Evolutionary conservation across 2,888 invertebrate species (phyloP).

Genomic region (Leptinotarsa tumamoca): DNA sequence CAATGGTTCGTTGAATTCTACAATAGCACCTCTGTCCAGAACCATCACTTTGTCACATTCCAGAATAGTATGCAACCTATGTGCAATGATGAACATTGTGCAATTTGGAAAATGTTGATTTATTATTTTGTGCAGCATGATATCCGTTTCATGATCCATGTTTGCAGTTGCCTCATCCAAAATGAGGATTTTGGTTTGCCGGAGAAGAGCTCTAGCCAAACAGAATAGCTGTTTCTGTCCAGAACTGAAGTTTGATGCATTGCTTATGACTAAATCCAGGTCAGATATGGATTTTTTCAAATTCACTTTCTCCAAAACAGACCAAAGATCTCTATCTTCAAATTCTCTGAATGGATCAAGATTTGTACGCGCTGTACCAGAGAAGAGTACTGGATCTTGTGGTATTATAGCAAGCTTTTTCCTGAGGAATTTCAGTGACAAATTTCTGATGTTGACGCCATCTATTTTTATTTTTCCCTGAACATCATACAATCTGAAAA

Average conservation of each 20-base stretch:
- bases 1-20: slow-evolving; percentile 54
- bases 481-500: slow-evolving; percentile 83
- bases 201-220: slow-evolving; percentile 69
- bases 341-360: slow-evolving; percentile 87
- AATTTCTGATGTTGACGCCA: slow-evolving; percentile 74
- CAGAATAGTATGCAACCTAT: slow-evolving; percentile 67
- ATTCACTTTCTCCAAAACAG: slow-evolving; percentile 77
- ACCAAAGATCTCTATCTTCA: slow-evolving; percentile 84
- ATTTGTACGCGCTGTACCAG: slow-evolving; percentile 86
- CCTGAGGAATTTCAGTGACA: slow-evolving; percentile 80
- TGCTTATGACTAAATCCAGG: slow-evolving; percentile 65
- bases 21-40: slow-evolving; percentile 67
- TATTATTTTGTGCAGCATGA: slow-evolving; percentile 68
- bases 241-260: slow-evolving; percentile 64
- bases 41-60: slow-evolving; percentile 68
- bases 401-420: slow-evolving; percentile 85
- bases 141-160: slow-evolving; percentile 68
- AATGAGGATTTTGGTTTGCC: slow-evolving; percentile 67
- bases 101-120: slow-evolving; percentile 68
- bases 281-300: slow-evolving; percentile 76
- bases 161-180: slow-evolving; percentile 71
- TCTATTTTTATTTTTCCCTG: slow-evolving; percentile 86
- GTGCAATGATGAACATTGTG: slow-evolving; percentile 68
- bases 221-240: slow-evolving; percentile 71
- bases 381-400: slow-evolving; percentile 87